phyloP scores from a whole-genome alignment of 1,140 invertebrate species.

The Elymnias hypermnestra region DNA sequence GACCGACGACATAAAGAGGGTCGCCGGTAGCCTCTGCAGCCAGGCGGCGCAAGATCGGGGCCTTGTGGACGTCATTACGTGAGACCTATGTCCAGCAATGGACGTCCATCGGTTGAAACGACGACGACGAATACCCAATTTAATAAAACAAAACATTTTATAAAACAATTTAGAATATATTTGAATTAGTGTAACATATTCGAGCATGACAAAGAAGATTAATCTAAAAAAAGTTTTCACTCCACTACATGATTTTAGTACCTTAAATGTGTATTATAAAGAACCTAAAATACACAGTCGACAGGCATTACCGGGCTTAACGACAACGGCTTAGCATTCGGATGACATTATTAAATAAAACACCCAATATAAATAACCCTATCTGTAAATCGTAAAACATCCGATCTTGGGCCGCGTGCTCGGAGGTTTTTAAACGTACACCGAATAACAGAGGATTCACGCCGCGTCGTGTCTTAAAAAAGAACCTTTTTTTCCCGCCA shows the following conservation, averaged over 20 bases:
- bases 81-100: too few species aligned
- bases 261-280: constrained; percentile 14
- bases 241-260: not conserved
- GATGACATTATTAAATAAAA: constrained; percentile 56
- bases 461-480: constrained; percentile 22
- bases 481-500: constrained; percentile 10
- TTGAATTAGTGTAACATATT: too few species aligned
- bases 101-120: too few species aligned
- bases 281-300: constrained; percentile 17
- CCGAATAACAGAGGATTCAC: constrained; percentile 29
- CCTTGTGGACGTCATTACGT: too few species aligned
- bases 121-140: too few species aligned
- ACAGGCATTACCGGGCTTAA: constrained; percentile 22
- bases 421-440: constrained; percentile 27
- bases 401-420: constrained; percentile 38
- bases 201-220: too few species aligned
- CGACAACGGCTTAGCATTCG: constrained; percentile 15
- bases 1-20: too few species aligned
- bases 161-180: too few species aligned
- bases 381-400: constrained; percentile 49
- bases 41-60: too few species aligned
- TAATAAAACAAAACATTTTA: too few species aligned
- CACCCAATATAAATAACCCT: constrained; percentile 49
- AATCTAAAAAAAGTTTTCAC: too few species aligned
- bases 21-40: too few species aligned